A percentile compares a stretch with the other conserved stretches of the same genome.
Evolutionary conservation across 2,113 vertebrate species (phyloP).

Genomic region (Telmatochromis bifrenatus): DNA sequence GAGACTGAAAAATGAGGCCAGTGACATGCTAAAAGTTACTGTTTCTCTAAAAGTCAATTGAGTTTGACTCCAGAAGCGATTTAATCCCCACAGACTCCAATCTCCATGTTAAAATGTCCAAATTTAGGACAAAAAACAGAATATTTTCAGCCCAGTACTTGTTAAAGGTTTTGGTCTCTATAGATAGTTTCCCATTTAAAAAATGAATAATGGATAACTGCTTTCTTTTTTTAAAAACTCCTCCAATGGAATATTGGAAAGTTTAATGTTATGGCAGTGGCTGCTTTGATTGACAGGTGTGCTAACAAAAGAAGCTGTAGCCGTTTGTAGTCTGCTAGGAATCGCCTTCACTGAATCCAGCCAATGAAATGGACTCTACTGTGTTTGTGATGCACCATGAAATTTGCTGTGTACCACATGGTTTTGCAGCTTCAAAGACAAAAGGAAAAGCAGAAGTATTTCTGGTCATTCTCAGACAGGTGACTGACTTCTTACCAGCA

Average conservation of each 20-base stretch:
- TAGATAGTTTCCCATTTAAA: not conserved
- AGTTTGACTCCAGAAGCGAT: not conserved
- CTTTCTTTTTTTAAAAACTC: not conserved
- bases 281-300: not conserved
- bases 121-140: not conserved
- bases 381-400: not conserved
- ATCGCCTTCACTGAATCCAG: not conserved
- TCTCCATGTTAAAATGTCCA: not conserved
- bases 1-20: not conserved
- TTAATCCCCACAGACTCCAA: not conserved
- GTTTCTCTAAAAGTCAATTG: not conserved
- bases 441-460: not conserved
- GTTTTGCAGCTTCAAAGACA: not conserved
- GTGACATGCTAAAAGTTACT: not conserved
- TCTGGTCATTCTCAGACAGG: not conserved
- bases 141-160: not conserved
- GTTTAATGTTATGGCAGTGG: not conserved
- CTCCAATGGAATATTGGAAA: not conserved
- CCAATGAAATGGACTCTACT: not conserved
- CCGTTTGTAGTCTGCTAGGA: not conserved
- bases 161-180: not conserved
- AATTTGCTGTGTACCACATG: not conserved
- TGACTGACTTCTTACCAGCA: conserved; percentile 80
- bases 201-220: not conserved
- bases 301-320: not conserved